phyloP scores from a whole-genome alignment of 2,888 invertebrate species.

The Philopedon plagiatum region DNA sequence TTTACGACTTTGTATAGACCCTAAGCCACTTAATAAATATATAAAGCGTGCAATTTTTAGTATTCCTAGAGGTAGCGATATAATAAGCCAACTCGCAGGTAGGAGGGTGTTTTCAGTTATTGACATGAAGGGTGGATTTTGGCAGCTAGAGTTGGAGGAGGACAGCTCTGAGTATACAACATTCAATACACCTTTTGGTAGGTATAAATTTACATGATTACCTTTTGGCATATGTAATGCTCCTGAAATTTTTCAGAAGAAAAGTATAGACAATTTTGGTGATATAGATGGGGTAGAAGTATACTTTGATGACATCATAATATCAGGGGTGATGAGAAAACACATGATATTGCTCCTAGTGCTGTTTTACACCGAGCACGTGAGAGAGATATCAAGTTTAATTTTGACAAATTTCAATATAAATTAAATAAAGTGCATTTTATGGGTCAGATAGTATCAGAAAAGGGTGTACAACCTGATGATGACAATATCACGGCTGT shows the following conservation, averaged over 20 bases:
- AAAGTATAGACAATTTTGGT: constrained; percentile 34
- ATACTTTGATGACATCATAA: constrained; percentile 50
- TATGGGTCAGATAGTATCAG: constrained; percentile 9
- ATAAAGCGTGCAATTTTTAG: constrained; percentile 44
- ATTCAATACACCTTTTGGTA: constrained; percentile 42
- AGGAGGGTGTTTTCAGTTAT: constrained; percentile 38
- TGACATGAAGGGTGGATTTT: constrained; percentile 38
- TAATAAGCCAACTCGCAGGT: constrained; percentile 35
- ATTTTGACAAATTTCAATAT: too few relatives aligned
- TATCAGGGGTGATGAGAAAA: too few relatives aligned
- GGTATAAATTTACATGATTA: constrained; percentile 39
- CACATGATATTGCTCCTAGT: too few relatives aligned
- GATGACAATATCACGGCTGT: constrained; percentile 4
- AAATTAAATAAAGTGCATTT: too few relatives aligned
- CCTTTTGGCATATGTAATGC: constrained; percentile 38
- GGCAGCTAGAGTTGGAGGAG: constrained; percentile 9
- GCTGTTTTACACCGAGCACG: too few relatives aligned
- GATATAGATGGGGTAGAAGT: constrained; percentile 31
- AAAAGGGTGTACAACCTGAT: constrained; percentile 10
- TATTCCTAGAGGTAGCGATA: constrained; percentile 39
- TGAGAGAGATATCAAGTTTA: too few relatives aligned
- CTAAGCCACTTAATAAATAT: constrained; percentile 48
- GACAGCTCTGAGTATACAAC: constrained; percentile 23
- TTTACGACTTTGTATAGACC: constrained; percentile 48
- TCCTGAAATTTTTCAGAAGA: constrained; percentile 39